Evolutionary conservation across 2,113 vertebrate species (phyloP), one percentile per base, ranked within the genome.

Genomic region (Porphyrio hochstetteri): DNA sequence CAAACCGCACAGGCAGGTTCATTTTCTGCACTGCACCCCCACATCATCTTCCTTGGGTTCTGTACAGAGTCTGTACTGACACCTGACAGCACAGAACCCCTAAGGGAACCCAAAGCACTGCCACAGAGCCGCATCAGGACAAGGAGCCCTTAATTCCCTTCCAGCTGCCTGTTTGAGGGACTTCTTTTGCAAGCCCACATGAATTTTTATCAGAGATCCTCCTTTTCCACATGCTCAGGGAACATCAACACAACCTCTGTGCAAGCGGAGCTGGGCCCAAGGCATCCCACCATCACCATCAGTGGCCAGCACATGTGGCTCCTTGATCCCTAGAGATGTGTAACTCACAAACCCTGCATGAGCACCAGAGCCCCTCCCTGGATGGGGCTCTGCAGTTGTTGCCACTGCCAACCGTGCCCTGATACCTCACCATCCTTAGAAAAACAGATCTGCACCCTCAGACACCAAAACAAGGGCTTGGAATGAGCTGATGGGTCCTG

Each of bases 61-160:
- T 74, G 24, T 55, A 33, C 50, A 40, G 46, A 88, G 71, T 52
- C 13, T 0, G 0, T 55, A 48, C 15, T 0, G 3, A 50, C 9
- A 52, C 16, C 44, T 64, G 35, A 7, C 21, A 74, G 72, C 80
- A 35, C 31, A 64, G 42, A 68, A 14, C 4, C 8, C 5, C 4
- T 11, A 31, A 90, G 63, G 48, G 70, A 50, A 29, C 25, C 13
- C 10, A 71, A 72, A 84, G 44, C 31, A 46, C 77, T 31, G 35
- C 2, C 40, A 35, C 13, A n/a, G 42, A 7, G 35, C 57, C 57
- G 57, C 31, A 69, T 5, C 10, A 81, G 42, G 38, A 67, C 31
- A 27, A 61, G 13, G 53, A 75, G 13, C 8, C 53, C 16, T 33
- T 29, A 9, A 28, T 83, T 67, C 21, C 35, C 21, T 28, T 61